phyloP scores from a whole-genome alignment of 2,113 vertebrate species.

The Poeciliopsis turrubarensis region DNA sequence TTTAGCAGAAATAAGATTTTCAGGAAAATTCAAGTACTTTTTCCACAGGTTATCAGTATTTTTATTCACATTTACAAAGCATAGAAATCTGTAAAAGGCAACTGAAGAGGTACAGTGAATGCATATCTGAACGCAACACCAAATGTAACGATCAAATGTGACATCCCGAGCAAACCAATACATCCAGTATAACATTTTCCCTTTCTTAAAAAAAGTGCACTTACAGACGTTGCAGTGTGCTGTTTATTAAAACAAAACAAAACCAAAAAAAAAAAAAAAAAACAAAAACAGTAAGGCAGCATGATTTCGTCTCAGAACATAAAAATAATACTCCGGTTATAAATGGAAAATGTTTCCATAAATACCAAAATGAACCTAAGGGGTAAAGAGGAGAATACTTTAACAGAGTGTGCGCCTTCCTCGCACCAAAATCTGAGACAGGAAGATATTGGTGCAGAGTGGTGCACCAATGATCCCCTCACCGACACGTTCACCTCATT shows the following conservation, averaged over 20 bases:
- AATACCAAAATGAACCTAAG: slow-evolving; percentile 46
- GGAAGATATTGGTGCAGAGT: no score
- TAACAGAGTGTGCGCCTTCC: slow-evolving; percentile 6
- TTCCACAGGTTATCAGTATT: slow-evolving; percentile 45
- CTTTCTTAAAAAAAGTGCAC: slow-evolving; percentile 55
- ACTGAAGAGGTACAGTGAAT: slow-evolving; percentile 47
- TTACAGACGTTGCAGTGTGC: slow-evolving; percentile 47
- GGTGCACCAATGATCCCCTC: background rate
- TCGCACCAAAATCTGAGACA: background rate
- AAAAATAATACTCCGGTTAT: slow-evolving; percentile 61
- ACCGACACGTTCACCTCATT: slow-evolving; percentile 21
- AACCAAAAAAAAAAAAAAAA: slow-evolving; percentile 33
- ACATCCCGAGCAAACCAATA: slow-evolving; percentile 25
- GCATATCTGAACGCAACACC: slow-evolving; percentile 30
- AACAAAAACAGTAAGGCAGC: slow-evolving; percentile 64
- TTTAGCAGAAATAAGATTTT: slow-evolving; percentile 54
- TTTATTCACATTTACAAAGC: slow-evolving; percentile 68
- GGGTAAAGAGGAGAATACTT: slow-evolving; percentile 13
- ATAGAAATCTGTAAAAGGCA: slow-evolving; percentile 56
- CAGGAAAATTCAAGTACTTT: slow-evolving; percentile 73
- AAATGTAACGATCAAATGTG: slow-evolving; percentile 31
- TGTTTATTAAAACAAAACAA: background rate
- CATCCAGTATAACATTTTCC: slow-evolving; percentile 38
- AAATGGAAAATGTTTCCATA: slow-evolving; percentile 26
- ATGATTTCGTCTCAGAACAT: slow-evolving; percentile 17